These are phyloP conservation scores for Leptopterna dolabrata DNA, from an alignment of 2,888 invertebrate genomes.

Conservation along the genomic window DNA sequence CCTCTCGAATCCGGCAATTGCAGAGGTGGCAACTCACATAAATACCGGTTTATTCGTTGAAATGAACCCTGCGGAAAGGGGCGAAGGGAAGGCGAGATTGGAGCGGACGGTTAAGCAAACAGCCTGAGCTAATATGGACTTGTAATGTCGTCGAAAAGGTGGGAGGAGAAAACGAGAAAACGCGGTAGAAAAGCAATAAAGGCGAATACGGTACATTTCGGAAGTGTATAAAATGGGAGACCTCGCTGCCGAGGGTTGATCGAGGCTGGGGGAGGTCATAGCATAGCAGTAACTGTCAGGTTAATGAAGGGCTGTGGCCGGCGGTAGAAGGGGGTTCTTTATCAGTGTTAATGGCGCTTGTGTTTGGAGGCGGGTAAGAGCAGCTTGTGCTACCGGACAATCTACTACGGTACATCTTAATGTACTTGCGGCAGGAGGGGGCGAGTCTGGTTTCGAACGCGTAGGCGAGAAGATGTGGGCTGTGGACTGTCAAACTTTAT, in stretches of 20 bases:
- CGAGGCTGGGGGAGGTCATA: constrained; percentile 3
- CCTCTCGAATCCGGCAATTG: no score
- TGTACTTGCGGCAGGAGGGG: background rate
- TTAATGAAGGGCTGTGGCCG: constrained; percentile 34
- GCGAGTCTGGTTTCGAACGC: background rate
- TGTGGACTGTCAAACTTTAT: no score
- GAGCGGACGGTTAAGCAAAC: constrained; percentile 30
- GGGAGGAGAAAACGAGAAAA: background rate
- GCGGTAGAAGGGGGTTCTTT: background rate
- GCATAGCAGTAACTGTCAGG: constrained; percentile 32
- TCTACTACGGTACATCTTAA: constrained; percentile 7
- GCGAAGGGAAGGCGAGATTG: background rate
- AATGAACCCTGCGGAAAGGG: background rate
- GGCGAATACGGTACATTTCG: constrained; percentile 19
- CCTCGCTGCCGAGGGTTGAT: background rate
- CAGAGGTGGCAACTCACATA: background rate
- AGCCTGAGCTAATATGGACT: constrained; percentile 26
- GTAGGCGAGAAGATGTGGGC: background rate
- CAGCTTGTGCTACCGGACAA: constrained; percentile 7
- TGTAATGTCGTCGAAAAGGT: background rate
- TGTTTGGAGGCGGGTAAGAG: constrained; percentile 7
- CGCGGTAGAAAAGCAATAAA: constrained; percentile 27
- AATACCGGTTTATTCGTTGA: background rate
- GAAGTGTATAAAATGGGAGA: background rate
- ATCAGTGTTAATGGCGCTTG: constrained; percentile 32